Percentiles rank a stretch among this genome's conserved stretches.
Conservation (phyloP, 2,797 vertebrate genomes). For the Octomys mimax region DNA sequence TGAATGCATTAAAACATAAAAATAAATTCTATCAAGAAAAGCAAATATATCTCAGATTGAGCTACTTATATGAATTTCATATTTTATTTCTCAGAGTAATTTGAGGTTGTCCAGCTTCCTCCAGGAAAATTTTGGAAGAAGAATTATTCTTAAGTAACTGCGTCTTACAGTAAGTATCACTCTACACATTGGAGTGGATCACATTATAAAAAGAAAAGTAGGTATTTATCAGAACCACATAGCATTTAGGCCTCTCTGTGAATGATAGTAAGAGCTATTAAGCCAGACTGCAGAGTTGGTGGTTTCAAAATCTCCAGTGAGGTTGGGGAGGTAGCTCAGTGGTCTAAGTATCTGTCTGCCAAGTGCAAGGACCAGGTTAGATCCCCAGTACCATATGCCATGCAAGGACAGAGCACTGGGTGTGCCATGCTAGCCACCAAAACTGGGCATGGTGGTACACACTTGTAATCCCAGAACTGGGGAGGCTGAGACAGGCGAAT, state of each 20-base stretch:
- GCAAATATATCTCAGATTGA: background rate
- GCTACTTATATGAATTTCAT: background rate
- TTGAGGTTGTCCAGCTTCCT: background rate
- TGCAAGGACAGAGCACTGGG: too few relatives aligned
- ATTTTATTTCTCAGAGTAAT: background rate
- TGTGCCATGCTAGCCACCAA: too few relatives aligned
- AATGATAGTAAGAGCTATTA: background rate
- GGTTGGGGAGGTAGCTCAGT: too few relatives aligned
- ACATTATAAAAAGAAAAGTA: background rate
- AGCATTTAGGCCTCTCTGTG: background rate
- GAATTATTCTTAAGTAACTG: background rate
- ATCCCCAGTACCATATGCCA: too few relatives aligned
- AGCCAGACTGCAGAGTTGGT: background rate
- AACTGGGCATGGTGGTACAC: too few relatives aligned
- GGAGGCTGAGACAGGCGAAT: too few relatives aligned
- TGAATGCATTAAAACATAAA: background rate
- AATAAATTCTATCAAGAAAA: background rate
- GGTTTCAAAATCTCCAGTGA: background rate
- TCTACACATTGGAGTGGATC: background rate
- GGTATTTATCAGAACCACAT: background rate
- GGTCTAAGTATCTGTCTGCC: too few relatives aligned
- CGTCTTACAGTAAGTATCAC: constrained; percentile 4
- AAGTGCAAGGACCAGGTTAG: too few relatives aligned
- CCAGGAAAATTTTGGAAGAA: background rate
- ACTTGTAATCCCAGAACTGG: too few relatives aligned